phyloP scores from a whole-genome alignment of 2,113 vertebrate genomes.

The Podarcis muralis region DNA sequence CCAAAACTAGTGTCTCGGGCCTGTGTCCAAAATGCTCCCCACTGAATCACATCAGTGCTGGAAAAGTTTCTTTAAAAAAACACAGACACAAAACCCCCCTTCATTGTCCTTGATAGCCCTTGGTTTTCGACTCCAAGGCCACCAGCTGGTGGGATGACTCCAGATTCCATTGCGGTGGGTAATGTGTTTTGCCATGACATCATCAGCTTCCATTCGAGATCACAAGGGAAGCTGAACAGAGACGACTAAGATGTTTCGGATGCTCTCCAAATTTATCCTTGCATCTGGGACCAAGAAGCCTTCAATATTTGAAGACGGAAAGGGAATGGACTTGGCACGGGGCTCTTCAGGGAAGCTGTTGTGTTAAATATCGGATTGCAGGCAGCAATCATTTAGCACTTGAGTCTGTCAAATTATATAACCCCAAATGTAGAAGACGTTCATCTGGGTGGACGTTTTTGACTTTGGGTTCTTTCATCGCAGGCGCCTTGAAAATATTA shows the following conservation, averaged over 20 bases:
- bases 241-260: conserved; percentile 1
- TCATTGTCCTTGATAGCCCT: conserved; percentile 29
- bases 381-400: neutral
- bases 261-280: conserved; percentile 14
- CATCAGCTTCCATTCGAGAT: conserved; percentile 16
- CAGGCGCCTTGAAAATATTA: neutral
- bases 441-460: neutral
- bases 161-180: conserved; percentile 31
- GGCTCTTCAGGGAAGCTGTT: neutral
- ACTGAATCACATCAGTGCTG: too few species aligned
- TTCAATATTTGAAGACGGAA: neutral
- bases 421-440: neutral
- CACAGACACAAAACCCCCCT: neutral
- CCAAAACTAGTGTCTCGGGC: neutral
- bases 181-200: conserved; percentile 46
- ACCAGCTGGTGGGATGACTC: conserved; percentile 45
- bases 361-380: neutral
- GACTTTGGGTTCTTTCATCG: neutral
- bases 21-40: neutral
- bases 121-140: conserved; percentile 28
- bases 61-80: neutral
- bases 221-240: conserved; percentile 37
- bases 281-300: neutral
- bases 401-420: neutral
- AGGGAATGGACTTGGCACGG: neutral